These are phyloP conservation scores for Andrena dorsata DNA, from an alignment of 2,888 invertebrate genomes.

Conservation along the genomic window DNA sequence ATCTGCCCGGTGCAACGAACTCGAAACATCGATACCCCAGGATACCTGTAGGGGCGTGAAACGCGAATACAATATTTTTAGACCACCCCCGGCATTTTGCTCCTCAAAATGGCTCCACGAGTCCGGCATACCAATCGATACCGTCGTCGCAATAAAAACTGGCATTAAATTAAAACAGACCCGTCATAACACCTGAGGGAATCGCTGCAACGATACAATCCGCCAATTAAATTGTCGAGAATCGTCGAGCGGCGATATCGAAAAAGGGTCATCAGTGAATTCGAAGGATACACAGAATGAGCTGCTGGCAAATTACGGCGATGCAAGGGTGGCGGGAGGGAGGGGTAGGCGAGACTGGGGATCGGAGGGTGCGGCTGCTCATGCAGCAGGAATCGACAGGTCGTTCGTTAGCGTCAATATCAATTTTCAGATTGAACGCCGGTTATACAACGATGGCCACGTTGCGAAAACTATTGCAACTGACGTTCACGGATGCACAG, in stretches of 20 bases:
- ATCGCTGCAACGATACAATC: constrained; percentile 8
- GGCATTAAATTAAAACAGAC: constrained; percentile 25
- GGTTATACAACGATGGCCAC: constrained; percentile 41
- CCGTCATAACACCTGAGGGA: background rate
- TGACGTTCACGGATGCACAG: constrained; percentile 18
- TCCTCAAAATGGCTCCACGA: background rate
- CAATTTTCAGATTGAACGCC: constrained; percentile 69
- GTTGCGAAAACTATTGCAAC: constrained; percentile 51
- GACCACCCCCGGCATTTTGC: background rate
- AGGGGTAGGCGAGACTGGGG: background rate
- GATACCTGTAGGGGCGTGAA: no score
- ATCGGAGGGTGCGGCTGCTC: background rate
- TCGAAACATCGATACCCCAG: no score
- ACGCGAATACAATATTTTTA: background rate
- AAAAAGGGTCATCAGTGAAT: constrained; percentile 46
- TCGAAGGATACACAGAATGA: constrained; percentile 41
- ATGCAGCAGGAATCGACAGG: constrained; percentile 63
- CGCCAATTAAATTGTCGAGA: constrained; percentile 47
- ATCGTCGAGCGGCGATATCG: constrained; percentile 26
- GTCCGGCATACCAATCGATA: constrained; percentile 6
- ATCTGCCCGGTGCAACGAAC: no score
- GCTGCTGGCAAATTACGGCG: constrained; percentile 37
- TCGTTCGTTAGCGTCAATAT: constrained; percentile 70
- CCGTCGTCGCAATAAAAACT: no score
- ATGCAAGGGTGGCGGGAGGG: background rate